phyloP scores from a whole-genome alignment of 2,797 vertebrate genomes.

The Poecilia gillii region DNA sequence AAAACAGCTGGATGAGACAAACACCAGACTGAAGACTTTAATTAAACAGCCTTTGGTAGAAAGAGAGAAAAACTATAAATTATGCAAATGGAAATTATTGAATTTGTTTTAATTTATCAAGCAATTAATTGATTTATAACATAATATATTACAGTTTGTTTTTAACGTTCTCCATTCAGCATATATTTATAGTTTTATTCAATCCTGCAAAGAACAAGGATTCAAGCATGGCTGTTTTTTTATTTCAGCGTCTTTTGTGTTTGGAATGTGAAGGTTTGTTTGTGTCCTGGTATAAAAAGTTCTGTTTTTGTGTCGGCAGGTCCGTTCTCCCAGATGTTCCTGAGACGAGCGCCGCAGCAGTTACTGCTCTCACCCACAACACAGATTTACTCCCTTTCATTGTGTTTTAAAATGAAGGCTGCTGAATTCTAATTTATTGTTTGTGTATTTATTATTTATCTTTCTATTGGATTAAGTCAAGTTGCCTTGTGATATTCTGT shows the following conservation, averaged over 20 bases:
- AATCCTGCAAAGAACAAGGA: not conserved
- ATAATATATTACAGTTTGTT: not conserved
- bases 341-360: conserved; percentile 21
- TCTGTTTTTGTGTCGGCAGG: conserved; percentile 34
- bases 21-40: too few species aligned
- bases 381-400: not conserved
- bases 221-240: not conserved
- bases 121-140: not conserved
- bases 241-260: too few species aligned
- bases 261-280: too few species aligned
- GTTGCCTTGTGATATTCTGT: conserved; percentile 55
- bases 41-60: too few species aligned
- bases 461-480: conserved; percentile 47
- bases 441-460: conserved; percentile 72
- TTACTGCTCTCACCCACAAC: conserved; percentile 10
- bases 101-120: too few species aligned
- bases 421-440: conserved; percentile 47
- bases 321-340: not conserved
- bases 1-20: not conserved
- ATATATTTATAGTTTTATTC: not conserved
- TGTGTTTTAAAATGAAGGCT: conserved; percentile 15
- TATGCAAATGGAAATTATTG: too few species aligned
- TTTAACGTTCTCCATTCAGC: not conserved
- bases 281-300: not conserved
- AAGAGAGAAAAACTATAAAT: too few species aligned